Conservation (phyloP, 1,140 invertebrate species). For the Phthorimaea operculella region DNA sequence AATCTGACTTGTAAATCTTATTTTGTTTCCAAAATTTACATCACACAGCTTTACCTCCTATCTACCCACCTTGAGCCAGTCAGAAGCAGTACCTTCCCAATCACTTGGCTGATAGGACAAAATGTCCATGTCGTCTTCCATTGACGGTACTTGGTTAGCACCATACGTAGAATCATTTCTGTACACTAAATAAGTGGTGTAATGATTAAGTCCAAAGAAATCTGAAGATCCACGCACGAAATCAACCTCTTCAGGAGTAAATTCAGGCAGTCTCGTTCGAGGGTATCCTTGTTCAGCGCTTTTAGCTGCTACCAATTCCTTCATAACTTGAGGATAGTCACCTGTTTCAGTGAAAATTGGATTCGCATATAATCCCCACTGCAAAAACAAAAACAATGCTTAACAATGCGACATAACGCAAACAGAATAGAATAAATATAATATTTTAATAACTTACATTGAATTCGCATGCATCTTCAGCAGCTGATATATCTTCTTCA, state of each 20-base stretch:
- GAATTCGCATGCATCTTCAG: slow-evolving; percentile 62
- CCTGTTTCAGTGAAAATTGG: slow-evolving; percentile 69
- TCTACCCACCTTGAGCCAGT: slow-evolving; percentile 15
- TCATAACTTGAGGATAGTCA: slow-evolving; percentile 70
- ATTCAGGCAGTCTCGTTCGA: slow-evolving; percentile 50
- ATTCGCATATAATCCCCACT: slow-evolving; percentile 51
- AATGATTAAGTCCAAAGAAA: slow-evolving; percentile 72
- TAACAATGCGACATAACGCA: neutral
- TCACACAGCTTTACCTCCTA: too few relatives aligned
- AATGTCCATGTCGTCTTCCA: slow-evolving; percentile 12
- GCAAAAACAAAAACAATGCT: slow-evolving; percentile 37
- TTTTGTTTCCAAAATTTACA: too few relatives aligned
- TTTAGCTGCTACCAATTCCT: slow-evolving; percentile 62
- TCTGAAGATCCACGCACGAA: slow-evolving; percentile 59
- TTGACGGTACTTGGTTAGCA: slow-evolving; percentile 1
- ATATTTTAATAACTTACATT: slow-evolving; percentile 22
- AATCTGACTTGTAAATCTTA: too few relatives aligned
- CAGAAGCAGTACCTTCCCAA: slow-evolving; percentile 9
- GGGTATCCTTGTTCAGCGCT: slow-evolving; percentile 56
- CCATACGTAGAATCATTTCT: neutral
- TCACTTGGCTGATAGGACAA: slow-evolving; percentile 7
- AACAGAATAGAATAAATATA: neutral
- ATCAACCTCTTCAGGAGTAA: slow-evolving; percentile 39
- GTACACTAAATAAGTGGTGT: slow-evolving; percentile 33
- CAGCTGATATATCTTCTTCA: slow-evolving; percentile 58